phyloP scores from a whole-genome alignment of 1,140 invertebrate genomes.

The Eulimnadia texana region DNA sequence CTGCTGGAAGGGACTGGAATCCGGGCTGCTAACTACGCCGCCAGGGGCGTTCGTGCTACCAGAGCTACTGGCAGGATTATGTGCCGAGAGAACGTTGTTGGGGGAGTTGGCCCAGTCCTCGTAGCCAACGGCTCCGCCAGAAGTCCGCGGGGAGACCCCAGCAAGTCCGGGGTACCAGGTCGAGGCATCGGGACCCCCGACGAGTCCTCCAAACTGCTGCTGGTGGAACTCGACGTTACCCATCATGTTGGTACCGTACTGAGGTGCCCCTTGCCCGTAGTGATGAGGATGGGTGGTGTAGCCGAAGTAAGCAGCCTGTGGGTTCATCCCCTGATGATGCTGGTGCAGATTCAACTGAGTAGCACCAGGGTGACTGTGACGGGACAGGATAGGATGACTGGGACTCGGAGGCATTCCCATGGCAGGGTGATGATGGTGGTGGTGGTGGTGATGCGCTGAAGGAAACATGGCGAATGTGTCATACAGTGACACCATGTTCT shows the following conservation, averaged over 20 bases:
- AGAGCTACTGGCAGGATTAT: background rate
- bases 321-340: constrained; percentile 11
- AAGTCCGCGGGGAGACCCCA: constrained; percentile 11
- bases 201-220: constrained; percentile 7
- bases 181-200: constrained; percentile 9
- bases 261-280: constrained; percentile 1
- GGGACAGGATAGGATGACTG: background rate
- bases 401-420: background rate
- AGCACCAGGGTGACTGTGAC: constrained; percentile 7
- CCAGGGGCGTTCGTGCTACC: constrained; percentile 1
- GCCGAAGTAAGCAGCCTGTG: constrained; percentile 14
- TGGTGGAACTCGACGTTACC: constrained; percentile 13
- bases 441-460: constrained; percentile 13
- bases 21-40: constrained; percentile 8
- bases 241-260: constrained; percentile 11
- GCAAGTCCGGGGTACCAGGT: constrained; percentile 2
- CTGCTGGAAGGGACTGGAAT: constrained; percentile 2
- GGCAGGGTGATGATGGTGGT: constrained; percentile 14
- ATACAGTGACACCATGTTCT: constrained; percentile 15
- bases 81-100: background rate
- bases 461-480: constrained; percentile 17
- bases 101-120: constrained; percentile 15
- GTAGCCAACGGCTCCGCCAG: constrained; percentile 11
- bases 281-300: constrained; percentile 14
- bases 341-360: constrained; percentile 6